Evolutionary conservation across 2,888 invertebrate genomes (phyloP).

Genomic region (Mimumesa dahlbomi): DNA sequence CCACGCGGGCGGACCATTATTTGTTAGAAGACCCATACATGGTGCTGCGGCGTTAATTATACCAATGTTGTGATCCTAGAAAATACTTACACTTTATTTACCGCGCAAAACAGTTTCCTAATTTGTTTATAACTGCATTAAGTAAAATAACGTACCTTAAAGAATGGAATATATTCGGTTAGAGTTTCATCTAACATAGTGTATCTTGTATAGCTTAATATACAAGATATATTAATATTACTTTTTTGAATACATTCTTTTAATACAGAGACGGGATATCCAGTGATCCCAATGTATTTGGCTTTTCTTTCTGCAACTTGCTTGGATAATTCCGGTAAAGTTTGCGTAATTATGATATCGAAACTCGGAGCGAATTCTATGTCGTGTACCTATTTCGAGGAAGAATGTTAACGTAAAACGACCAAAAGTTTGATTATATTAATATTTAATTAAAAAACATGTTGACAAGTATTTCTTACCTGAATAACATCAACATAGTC

Average conservation of each 20-base stretch:
- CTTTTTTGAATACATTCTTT: constrained; percentile 87
- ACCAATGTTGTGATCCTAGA: constrained; percentile 86
- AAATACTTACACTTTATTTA: neutral
- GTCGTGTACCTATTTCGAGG: constrained; percentile 98
- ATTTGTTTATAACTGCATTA: neutral
- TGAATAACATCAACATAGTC: constrained; percentile 95
- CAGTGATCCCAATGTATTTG: constrained; percentile 91
- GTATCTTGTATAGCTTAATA: constrained; percentile 90
- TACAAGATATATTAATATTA: constrained; percentile 85
- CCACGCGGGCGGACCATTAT: constrained; percentile 88
- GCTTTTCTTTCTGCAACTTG: constrained; percentile 88
- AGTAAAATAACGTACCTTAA: constrained; percentile 83
- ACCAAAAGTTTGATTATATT: too few species aligned
- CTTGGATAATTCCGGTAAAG: constrained; percentile 90
- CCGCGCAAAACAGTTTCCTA: neutral
- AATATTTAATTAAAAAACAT: too few species aligned
- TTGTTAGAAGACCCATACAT: constrained; percentile 91
- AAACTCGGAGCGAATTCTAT: constrained; percentile 91
- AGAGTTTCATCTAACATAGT: constrained; percentile 91
- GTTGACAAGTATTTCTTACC: constrained; percentile 82
- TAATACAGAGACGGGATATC: constrained; percentile 90
- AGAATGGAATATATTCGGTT: constrained; percentile 86
- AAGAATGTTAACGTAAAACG: too few species aligned
- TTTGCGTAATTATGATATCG: constrained; percentile 90
- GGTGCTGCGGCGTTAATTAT: constrained; percentile 92